phyloP scores from a whole-genome alignment of 1,140 invertebrate species.

The Acromyrmex charruanus region DNA sequence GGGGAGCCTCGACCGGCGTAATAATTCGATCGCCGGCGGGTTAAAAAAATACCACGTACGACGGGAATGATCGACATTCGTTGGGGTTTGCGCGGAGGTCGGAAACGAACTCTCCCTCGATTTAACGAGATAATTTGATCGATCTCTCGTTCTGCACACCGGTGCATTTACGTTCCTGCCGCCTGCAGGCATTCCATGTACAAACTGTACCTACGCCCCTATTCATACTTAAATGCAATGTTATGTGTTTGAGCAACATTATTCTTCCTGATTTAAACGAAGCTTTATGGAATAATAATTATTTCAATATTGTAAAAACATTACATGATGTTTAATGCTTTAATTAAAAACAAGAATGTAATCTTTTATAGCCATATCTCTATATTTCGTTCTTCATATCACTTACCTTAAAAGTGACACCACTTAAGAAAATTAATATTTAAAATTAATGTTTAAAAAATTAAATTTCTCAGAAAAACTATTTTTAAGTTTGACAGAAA shows the following conservation, averaged over 20 bases:
- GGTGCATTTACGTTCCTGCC: constrained; percentile 50
- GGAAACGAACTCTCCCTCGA: constrained; percentile 52
- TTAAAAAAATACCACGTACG: constrained; percentile 65
- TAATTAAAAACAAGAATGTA: neutral
- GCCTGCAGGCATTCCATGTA: constrained; percentile 41
- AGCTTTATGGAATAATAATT: neutral
- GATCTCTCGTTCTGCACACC: constrained; percentile 51
- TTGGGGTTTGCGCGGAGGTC: constrained; percentile 19
- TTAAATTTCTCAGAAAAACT: no score
- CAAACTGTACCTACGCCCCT: neutral
- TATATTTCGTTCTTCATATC: neutral
- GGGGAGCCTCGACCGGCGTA: constrained; percentile 28
- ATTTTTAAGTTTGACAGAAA: no score
- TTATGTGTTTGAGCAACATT: constrained; percentile 10
- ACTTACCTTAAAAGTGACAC: no score
- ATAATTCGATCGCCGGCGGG: constrained; percentile 69
- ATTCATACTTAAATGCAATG: constrained; percentile 40
- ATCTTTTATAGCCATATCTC: neutral
- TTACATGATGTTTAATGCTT: neutral
- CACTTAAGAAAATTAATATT: no score
- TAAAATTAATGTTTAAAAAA: no score
- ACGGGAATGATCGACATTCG: constrained; percentile 46
- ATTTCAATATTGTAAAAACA: neutral
- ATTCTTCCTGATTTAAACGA: neutral
- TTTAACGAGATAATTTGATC: constrained; percentile 62